Evolutionary conservation across 2,888 invertebrate species (phyloP).

Genomic region (Tipula lateralis): DNA sequence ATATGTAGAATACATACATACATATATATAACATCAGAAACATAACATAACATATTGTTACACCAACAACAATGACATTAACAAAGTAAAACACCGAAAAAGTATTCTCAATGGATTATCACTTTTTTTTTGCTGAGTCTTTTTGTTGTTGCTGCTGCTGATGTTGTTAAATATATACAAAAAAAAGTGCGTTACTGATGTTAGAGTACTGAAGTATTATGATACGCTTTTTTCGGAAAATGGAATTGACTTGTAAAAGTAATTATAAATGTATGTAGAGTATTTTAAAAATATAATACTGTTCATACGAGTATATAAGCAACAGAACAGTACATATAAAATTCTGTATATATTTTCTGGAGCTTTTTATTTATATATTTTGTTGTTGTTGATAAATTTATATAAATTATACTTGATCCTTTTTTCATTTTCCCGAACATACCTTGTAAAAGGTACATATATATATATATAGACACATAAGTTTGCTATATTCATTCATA

Average conservation of each 20-base stretch:
- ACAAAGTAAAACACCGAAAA: slow-evolving; percentile 24
- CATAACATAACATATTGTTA: slow-evolving; percentile 24
- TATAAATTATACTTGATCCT: slow-evolving; percentile 13
- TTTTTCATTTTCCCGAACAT: neutral
- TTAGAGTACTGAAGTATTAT: slow-evolving; percentile 12
- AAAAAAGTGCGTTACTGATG: slow-evolving; percentile 12
- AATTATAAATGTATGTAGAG: neutral
- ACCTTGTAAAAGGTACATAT: neutral
- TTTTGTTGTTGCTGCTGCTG: too few relatives aligned
- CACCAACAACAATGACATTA: neutral
- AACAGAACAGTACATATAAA: neutral
- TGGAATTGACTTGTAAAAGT: slow-evolving; percentile 24
- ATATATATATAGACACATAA: too few relatives aligned
- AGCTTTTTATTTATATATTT: too few relatives aligned
- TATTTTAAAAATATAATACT: neutral
- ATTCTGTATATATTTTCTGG: neutral
- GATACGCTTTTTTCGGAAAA: slow-evolving; percentile 4
- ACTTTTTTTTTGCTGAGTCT: neutral
- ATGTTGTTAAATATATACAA: neutral
- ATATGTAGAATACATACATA: neutral
- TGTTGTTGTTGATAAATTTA: neutral
- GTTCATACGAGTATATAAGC: neutral
- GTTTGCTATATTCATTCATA: neutral
- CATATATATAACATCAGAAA: neutral
- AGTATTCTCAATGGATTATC: neutral